Conservation (phyloP, 2,888 invertebrate species). For the Endomychus coccineus region DNA sequence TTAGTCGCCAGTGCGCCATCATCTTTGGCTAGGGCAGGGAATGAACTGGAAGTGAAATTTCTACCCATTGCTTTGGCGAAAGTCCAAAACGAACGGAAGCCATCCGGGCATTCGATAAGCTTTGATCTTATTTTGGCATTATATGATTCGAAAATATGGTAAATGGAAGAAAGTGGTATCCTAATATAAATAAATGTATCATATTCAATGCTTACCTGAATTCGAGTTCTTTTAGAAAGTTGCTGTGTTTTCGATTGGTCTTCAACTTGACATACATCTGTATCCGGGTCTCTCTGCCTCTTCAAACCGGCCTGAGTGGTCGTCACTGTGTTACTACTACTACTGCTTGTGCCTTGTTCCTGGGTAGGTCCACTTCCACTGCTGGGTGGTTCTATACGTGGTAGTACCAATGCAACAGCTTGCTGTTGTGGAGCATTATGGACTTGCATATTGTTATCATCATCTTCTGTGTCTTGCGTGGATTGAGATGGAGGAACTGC, state of each 20-base stretch:
- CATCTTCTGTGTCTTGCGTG: slow-evolving; percentile 50
- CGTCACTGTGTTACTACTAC: slow-evolving; percentile 60
- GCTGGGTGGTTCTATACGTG: slow-evolving; percentile 58
- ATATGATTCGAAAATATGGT: no score
- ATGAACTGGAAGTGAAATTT: no score
- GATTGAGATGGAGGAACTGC: slow-evolving; percentile 58
- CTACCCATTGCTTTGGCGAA: no score
- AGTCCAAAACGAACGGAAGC: no score
- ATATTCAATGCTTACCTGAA: slow-evolving; percentile 42
- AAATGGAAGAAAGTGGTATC: no score
- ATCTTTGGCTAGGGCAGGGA: no score
- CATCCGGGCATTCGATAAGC: no score
- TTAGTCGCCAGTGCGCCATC: no score
- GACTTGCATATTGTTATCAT: slow-evolving; percentile 34
- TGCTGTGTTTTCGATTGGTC: slow-evolving; percentile 44
- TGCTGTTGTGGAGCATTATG: slow-evolving; percentile 46
- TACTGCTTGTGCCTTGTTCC: slow-evolving; percentile 41
- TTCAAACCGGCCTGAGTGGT: slow-evolving; percentile 59
- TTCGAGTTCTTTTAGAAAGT: slow-evolving; percentile 48
- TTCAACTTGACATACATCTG: slow-evolving; percentile 46
- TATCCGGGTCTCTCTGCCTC: slow-evolving; percentile 52
- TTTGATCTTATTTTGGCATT: no score
- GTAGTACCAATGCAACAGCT: slow-evolving; percentile 64
- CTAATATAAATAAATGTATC: background rate
- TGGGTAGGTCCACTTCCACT: slow-evolving; percentile 32